Evolutionary conservation across 2,113 vertebrate species (phyloP), one percentile per base, ranked within the genome.

Genomic region (Gopherus flavomarginatus): DNA sequence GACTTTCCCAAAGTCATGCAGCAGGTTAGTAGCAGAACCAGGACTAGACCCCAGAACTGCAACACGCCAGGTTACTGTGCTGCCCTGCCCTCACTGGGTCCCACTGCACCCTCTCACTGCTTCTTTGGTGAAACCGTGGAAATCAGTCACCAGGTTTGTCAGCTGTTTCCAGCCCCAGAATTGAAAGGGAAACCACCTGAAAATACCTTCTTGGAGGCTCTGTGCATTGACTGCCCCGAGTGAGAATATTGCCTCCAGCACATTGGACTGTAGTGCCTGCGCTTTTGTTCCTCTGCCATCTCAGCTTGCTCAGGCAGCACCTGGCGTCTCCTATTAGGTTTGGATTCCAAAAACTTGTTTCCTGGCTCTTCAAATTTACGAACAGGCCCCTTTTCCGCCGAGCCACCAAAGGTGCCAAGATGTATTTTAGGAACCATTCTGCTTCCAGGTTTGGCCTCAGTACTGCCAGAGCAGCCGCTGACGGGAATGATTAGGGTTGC

Each of bases 401-500:
- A 38, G 62, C 21, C 17, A 5, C 82, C 56, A 47, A 62, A 62
- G 16, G 38, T 19, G 53, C 77, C 35, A 3, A 21, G 59, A 52
- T 13, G 26, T 57, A 5, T 82, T 81, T 81, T 75, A 44, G 42
- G 59, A 85, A 69, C 2, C 24, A 2, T 24, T 26, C 17, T 7
- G 12, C 49, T 54, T 29, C 81, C 57, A 54, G 14, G 42, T 35
- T 22, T 44, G 8, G 13, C 75, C 53, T 31, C 13, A 4, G 27
- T 50, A 14, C 29, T 38, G 14, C 49, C 26, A 6, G 47, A 72
- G 47, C 47, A 24, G 13, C 78, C 5, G 1, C 54, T 24, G 38
- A 14, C 1, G 7, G 83, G 49, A 78, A 57, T 0, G 44, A 7
- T 27, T 9, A 13, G 1, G 3, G 27, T 50, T 9, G 42, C 56